Conservation (phyloP, 1,140 invertebrate species). For the Phenacoccus solenopsis region DNA sequence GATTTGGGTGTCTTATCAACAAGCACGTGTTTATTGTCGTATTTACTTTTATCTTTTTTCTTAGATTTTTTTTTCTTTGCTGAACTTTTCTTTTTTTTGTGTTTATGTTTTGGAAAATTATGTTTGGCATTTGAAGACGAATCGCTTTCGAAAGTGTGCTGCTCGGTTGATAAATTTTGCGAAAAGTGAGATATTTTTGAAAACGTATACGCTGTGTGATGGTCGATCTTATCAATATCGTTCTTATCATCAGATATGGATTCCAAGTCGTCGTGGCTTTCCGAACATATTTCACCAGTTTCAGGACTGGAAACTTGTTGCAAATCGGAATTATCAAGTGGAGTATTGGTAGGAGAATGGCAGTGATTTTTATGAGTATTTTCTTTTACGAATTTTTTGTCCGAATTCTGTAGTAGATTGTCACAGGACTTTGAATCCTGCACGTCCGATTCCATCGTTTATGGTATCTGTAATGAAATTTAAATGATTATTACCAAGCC, state of each 20-base stretch:
- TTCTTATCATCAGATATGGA: neutral
- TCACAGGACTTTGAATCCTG: no score
- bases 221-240: neutral
- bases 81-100: neutral
- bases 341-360: neutral
- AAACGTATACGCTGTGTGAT: neutral
- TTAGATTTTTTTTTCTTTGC: neutral
- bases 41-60: neutral
- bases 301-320: neutral
- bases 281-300: conserved; percentile 7
- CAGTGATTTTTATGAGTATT: neutral
- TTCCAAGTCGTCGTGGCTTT: neutral
- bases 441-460: no score
- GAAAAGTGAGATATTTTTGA: neutral
- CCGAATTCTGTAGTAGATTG: no score
- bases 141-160: neutral
- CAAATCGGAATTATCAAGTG: neutral
- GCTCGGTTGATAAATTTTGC: neutral
- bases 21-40: neutral
- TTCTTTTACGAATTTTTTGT: no score
- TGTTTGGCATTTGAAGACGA: neutral
- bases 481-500: no score
- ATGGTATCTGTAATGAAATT: no score
- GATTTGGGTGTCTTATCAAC: neutral
- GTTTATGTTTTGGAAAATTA: neutral